These are phyloP conservation scores for Nephrotoma flavescens DNA, from an alignment of 2,888 invertebrate species.

Conservation along the genomic window DNA sequence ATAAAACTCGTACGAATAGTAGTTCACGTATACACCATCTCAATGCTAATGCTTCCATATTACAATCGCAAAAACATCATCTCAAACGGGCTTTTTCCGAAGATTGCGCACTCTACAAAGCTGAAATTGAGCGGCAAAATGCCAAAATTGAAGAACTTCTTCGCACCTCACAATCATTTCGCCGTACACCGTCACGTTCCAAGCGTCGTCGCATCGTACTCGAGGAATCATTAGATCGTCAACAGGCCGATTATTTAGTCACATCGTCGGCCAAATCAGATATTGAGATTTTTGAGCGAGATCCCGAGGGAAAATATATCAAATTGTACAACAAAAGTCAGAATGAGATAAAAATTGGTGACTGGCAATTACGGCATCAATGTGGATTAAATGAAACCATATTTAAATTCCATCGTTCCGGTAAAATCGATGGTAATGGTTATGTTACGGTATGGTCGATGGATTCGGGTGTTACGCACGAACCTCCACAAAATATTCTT, in stretches of 20 bases:
- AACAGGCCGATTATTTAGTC: slow-evolving; percentile 52
- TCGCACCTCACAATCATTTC: slow-evolving; percentile 22
- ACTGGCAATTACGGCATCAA: slow-evolving; percentile 72
- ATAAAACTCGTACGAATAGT: slow-evolving; percentile 58
- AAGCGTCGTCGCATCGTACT: slow-evolving; percentile 44
- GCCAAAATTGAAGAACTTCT: slow-evolving; percentile 60
- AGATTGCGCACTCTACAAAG: slow-evolving; percentile 59
- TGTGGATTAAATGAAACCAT: slow-evolving; percentile 65
- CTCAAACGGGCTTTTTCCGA: slow-evolving; percentile 67
- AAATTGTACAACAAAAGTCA: slow-evolving; percentile 76
- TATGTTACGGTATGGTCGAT: slow-evolving; percentile 80
- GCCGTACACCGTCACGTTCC: slow-evolving; percentile 20
- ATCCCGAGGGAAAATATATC: slow-evolving; percentile 76
- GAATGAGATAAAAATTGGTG: slow-evolving; percentile 40
- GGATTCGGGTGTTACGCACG: slow-evolving; percentile 67
- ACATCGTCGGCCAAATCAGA: slow-evolving; percentile 62
- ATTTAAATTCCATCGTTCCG: slow-evolving; percentile 83
- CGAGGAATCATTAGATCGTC: slow-evolving; percentile 51
- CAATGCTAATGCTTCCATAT: slow-evolving; percentile 50
- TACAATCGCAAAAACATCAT: slow-evolving; percentile 55
- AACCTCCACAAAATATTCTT: slow-evolving; percentile 75
- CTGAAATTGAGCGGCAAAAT: slow-evolving; percentile 59
- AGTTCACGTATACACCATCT: slow-evolving; percentile 58
- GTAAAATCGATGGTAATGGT: slow-evolving; percentile 65
- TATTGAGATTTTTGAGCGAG: slow-evolving; percentile 71